Evolutionary conservation across 2,888 invertebrate species (phyloP), one percentile per base, ranked within the genome.

Genomic region (Ceraclea dissimilis): DNA sequence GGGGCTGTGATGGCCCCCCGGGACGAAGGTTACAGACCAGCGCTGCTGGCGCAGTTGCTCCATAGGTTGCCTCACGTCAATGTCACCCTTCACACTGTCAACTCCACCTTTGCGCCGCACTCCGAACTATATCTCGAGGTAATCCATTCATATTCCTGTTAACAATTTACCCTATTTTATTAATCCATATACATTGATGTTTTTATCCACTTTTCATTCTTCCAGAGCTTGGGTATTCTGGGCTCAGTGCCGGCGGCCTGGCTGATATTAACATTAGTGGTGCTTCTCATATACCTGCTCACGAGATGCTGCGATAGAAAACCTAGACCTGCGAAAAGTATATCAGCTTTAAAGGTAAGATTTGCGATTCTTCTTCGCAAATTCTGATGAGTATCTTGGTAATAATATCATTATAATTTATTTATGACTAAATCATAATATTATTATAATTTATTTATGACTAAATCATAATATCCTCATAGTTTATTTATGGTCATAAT

Each of bases 231-330:
- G 71, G 93, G 93, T 50, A 93, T 97, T 69, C 80, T 94, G 67
- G 93, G 90, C 57, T 93, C 93, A 43, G 84, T 94, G 63, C 96
- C 96, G n/a, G 93, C 95, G 57, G 89, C 92, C 43, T 87, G 93
- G 85, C 81, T 96, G 67, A 92, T 95, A 67, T 78, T 96, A 60
- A 93, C 95, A 22, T 79, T 96, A 66, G 81, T 93, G 64, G 84
- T 94, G 53, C 81, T 96, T 65, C 83, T 95, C 64, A 86, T 95
- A 67, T 96, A 95, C 78, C 83, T 96, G 70, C 85, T 95, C 73
- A 93, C 93, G 67, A 83, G 95, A 76, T 96, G 96, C 77, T 95
- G 95, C 81, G 94, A 94, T 79, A 84, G 93, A 67, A 92, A 92
- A 73, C 91, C 93, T 64, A 84, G 93, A 55, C 90, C 92, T 60